These are phyloP conservation scores for Alouatta palliata DNA, from an alignment of 2,113 vertebrate species.

Conservation along the genomic window DNA sequence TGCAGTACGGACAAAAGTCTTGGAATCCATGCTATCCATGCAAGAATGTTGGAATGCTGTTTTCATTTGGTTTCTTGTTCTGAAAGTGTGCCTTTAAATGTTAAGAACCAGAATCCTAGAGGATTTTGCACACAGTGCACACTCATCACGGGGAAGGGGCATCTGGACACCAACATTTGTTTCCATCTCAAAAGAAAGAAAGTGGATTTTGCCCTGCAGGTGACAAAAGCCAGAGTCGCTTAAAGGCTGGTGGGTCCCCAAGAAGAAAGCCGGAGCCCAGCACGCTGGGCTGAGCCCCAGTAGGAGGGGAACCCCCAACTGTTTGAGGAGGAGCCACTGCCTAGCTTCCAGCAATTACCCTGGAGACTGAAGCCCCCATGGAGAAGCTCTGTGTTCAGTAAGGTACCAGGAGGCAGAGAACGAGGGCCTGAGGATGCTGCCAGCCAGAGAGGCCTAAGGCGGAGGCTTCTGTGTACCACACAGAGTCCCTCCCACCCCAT, in stretches of 20 bases:
- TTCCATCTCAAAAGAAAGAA: background rate
- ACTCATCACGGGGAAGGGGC: background rate
- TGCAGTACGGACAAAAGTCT: background rate
- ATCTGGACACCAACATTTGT: background rate
- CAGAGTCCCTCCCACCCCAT: background rate
- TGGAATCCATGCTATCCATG: background rate
- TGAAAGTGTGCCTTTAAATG: background rate
- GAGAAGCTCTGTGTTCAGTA: background rate
- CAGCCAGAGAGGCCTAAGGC: background rate
- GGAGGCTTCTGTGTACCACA: too few species aligned
- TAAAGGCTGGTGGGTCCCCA: background rate
- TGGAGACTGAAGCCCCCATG: background rate
- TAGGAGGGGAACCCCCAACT: background rate
- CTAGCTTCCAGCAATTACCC: background rate
- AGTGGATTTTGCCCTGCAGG: background rate
- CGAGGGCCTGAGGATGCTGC: background rate
- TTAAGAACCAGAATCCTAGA: background rate
- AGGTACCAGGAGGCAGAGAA: background rate
- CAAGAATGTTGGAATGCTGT: background rate
- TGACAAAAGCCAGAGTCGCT: background rate
- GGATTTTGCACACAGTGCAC: background rate
- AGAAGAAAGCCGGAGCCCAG: background rate
- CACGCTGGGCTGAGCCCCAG: background rate
- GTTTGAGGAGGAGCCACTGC: background rate
- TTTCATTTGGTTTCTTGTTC: conserved; percentile 8